Evolutionary conservation across 2,113 vertebrate species (phyloP).

Genomic region (Emberiza fucata): DNA sequence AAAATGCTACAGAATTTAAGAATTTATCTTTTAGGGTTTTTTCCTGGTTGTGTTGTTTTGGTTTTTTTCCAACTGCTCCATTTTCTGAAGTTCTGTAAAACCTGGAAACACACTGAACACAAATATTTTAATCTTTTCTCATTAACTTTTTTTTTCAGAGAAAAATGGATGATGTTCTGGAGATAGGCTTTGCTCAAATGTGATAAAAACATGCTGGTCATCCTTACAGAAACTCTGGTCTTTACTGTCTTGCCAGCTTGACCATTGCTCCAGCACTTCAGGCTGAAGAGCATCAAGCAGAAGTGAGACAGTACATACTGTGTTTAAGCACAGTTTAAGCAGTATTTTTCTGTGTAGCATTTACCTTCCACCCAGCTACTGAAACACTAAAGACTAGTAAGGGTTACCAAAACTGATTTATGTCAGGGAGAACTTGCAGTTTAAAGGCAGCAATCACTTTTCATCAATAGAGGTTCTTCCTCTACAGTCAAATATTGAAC

Average conservation of each 20-base stretch:
- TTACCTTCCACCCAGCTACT: neutral
- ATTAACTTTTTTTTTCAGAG: neutral
- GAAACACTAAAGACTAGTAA: neutral
- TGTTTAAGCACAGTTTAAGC: neutral
- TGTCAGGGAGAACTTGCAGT: neutral
- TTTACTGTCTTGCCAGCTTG: neutral
- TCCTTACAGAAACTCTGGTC: neutral
- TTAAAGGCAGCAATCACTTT: neutral
- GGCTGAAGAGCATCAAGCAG: neutral
- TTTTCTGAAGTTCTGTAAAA: neutral
- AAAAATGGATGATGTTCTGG: neutral
- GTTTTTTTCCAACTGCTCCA: neutral
- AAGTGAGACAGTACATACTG: neutral
- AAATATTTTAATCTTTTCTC: neutral
- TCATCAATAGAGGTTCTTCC: neutral
- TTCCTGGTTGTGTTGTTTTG: neutral
- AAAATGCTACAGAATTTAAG: conserved; percentile 5
- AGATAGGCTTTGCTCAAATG: neutral
- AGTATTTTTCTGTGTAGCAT: neutral
- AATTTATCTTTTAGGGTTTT: neutral
- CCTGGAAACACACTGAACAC: neutral
- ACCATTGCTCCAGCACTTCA: neutral
- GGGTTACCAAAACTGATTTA: neutral
- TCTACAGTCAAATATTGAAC: neutral
- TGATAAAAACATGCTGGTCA: neutral